These are phyloP conservation scores for Allophyes oxyacanthae DNA, from an alignment of 2,888 invertebrate species.

Conservation along the genomic window DNA sequence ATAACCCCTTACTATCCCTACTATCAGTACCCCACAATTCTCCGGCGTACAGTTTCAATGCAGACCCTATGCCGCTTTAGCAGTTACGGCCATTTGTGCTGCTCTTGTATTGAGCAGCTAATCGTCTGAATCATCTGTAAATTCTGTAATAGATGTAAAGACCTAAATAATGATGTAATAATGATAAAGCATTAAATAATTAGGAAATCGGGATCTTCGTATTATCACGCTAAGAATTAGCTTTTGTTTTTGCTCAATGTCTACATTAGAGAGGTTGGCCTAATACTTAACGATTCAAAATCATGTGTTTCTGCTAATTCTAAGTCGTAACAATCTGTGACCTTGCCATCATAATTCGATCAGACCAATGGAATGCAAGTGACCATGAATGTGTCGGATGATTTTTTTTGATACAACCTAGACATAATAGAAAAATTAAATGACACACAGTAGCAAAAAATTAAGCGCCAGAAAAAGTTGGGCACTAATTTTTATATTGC, in stretches of 20 bases:
- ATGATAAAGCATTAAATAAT: too few relatives aligned
- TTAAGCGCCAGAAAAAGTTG: too few relatives aligned
- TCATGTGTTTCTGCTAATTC: constrained; percentile 48
- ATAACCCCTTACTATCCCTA: too few relatives aligned
- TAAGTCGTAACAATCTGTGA: constrained; percentile 36
- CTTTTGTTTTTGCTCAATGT: constrained; percentile 11
- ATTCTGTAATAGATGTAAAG: too few relatives aligned
- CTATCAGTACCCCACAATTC: too few relatives aligned
- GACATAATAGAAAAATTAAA: constrained; percentile 21
- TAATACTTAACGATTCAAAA: constrained; percentile 26
- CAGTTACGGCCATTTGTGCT: too few relatives aligned
- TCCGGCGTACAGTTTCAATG: too few relatives aligned
- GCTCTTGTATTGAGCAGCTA: too few relatives aligned
- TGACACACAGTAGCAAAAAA: constrained; percentile 14
- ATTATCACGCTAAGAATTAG: neutral
- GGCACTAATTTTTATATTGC: neutral
- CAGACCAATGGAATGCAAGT: constrained; percentile 58
- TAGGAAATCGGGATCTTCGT: too few relatives aligned
- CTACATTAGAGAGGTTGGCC: neutral
- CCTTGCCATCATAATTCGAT: constrained; percentile 53
- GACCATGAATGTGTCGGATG: constrained; percentile 51
- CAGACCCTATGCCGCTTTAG: too few relatives aligned
- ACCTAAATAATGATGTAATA: too few relatives aligned
- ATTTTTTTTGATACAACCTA: constrained; percentile 40
- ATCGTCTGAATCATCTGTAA: too few relatives aligned